A percentile compares a stretch with the other conserved stretches of the same genome.
These are phyloP conservation scores for Drosophila kuntzei DNA, from an alignment of 2,888 invertebrate genomes.

Conservation along the genomic window DNA sequence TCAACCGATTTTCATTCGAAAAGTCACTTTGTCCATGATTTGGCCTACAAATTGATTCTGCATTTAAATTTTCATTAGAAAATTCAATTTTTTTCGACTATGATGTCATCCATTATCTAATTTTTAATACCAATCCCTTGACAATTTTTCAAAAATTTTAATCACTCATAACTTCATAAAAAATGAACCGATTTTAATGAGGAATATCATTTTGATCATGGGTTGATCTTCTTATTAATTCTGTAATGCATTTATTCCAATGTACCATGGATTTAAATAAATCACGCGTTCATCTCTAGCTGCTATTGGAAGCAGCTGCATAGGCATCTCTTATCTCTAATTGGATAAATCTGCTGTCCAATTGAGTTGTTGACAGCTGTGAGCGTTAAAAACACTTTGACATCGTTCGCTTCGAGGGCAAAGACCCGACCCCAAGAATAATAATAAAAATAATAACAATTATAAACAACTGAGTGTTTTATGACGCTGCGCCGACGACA, in stretches of 20 bases:
- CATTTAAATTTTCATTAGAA: no score
- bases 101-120: no score
- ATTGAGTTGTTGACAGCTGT: constrained; percentile 64
- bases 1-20: no score
- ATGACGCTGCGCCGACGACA: constrained; percentile 25
- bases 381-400: constrained; percentile 46
- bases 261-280: not conserved
- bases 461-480: constrained; percentile 35
- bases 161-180: not conserved
- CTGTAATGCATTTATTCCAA: no score
- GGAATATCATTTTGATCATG: not conserved
- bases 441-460: constrained; percentile 50
- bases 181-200: not conserved
- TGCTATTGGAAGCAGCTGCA: constrained; percentile 7
- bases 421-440: constrained; percentile 56
- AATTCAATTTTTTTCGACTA: not conserved
- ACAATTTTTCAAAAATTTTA: not conserved
- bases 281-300: constrained; percentile 18
- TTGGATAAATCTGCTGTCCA: constrained; percentile 46
- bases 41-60: no score
- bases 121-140: no score
- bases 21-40: no score
- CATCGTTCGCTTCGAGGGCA: constrained; percentile 53
- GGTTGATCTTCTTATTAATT: not conserved
- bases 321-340: constrained; percentile 38